phyloP scores from a whole-genome alignment of 2,888 invertebrate species.

The Melanchra persicariae region DNA sequence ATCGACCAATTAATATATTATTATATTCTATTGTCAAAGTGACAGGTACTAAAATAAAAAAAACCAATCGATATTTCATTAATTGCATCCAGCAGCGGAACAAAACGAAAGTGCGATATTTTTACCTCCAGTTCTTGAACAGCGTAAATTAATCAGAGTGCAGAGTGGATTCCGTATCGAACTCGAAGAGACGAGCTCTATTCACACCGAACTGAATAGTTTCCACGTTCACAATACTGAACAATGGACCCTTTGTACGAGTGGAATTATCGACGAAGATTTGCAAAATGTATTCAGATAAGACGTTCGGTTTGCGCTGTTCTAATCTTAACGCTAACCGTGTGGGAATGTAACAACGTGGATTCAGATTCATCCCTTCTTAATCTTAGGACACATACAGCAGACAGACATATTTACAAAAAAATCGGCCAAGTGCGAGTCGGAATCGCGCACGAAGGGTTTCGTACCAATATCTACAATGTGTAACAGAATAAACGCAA shows the following conservation, averaged over 20 bases:
- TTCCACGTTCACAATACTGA: conserved; percentile 60
- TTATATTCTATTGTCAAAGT: neutral
- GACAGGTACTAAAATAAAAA: neutral
- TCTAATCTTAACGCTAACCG: conserved; percentile 33
- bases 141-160: conserved; percentile 59
- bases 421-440: too few relatives aligned
- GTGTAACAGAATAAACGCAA: too few relatives aligned
- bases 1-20: too few relatives aligned
- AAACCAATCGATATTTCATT: conserved; percentile 5
- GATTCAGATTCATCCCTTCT: neutral
- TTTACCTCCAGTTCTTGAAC: conserved; percentile 9
- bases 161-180: conserved; percentile 46
- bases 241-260: conserved; percentile 60
- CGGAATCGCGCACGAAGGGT: too few relatives aligned
- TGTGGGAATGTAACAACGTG: conserved; percentile 13
- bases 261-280: conserved; percentile 58
- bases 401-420: too few relatives aligned
- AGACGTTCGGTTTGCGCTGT: conserved; percentile 22
- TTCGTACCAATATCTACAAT: too few relatives aligned
- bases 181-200: conserved; percentile 38
- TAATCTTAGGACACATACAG: neutral
- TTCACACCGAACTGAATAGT: conserved; percentile 64
- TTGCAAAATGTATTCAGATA: conserved; percentile 60
- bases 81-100: neutral
- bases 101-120: conserved; percentile 14